Evolutionary conservation across 2,888 invertebrate genomes (phyloP).

Genomic region (Idaea biselata): DNA sequence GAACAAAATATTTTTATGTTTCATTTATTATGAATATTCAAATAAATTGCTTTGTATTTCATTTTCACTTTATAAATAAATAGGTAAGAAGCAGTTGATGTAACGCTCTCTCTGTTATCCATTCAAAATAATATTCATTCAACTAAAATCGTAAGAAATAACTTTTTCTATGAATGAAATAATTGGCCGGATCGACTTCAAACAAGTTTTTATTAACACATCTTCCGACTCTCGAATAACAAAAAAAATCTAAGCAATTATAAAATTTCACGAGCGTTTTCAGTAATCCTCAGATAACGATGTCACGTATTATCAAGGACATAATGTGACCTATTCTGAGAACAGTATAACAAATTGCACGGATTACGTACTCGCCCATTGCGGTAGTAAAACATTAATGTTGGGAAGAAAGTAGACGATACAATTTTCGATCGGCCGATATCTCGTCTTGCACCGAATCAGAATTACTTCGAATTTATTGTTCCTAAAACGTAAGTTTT

Average conservation of each 20-base stretch:
- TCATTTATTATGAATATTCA: no score
- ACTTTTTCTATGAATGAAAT: not conserved
- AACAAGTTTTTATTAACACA: not conserved
- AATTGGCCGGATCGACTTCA: not conserved
- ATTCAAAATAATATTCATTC: no score
- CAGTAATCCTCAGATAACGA: slow-evolving; percentile 59
- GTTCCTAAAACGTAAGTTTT: no score
- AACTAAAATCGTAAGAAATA: not conserved
- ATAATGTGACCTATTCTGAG: slow-evolving; percentile 46
- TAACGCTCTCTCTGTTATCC: not conserved
- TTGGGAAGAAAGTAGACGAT: not conserved
- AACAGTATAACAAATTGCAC: slow-evolving; percentile 67
- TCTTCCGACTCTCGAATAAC: not conserved
- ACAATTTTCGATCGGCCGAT: not conserved
- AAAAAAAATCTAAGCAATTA: slow-evolving; percentile 25
- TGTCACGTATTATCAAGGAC: slow-evolving; percentile 66
- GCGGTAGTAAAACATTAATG: slow-evolving; percentile 46
- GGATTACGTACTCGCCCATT: slow-evolving; percentile 56
- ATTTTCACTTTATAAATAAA: no score
- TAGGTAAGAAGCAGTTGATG: no score
- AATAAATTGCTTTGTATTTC: no score
- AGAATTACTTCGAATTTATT: not conserved
- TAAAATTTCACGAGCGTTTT: slow-evolving; percentile 29
- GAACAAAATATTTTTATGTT: no score
- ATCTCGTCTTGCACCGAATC: not conserved